Percentiles rank a stretch among this genome's conserved stretches.
These are phyloP conservation scores for Leistus spinibarbis DNA, from an alignment of 2,888 invertebrate species.

Conservation along the genomic window DNA sequence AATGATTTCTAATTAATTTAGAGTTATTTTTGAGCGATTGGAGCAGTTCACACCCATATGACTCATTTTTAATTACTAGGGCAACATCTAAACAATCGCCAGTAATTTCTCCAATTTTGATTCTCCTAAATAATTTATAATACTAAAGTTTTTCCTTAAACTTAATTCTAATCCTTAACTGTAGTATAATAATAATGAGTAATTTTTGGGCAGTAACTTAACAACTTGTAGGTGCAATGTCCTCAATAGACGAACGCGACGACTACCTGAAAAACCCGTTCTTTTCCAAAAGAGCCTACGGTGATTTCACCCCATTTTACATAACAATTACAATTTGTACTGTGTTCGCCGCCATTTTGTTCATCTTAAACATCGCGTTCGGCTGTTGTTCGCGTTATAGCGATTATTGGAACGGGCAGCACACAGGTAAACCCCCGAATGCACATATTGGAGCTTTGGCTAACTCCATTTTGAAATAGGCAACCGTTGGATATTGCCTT, in stretches of 20 bases:
- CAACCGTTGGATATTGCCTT: conserved; percentile 82
- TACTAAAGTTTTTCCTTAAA: too few species aligned
- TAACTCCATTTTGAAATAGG: conserved; percentile 58
- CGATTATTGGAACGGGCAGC: conserved; percentile 81
- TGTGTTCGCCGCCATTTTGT: conserved; percentile 70
- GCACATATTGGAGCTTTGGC: not conserved
- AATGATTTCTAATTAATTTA: too few species aligned
- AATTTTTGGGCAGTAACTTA: not conserved
- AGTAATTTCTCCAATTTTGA: too few species aligned
- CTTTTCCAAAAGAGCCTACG: conserved; percentile 64
- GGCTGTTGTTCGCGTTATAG: conserved; percentile 83
- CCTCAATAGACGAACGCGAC: conserved; percentile 66
- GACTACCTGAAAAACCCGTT: conserved; percentile 68
- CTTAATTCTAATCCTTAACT: not conserved
- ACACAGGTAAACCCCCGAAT: conserved; percentile 74
- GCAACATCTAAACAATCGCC: too few species aligned
- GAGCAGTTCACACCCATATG: too few species aligned
- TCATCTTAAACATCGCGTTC: conserved; percentile 77
- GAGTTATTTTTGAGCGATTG: too few species aligned
- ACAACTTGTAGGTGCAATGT: conserved; percentile 56
- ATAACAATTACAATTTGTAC: conserved; percentile 79
- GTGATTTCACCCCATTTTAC: conserved; percentile 87
- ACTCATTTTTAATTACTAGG: too few species aligned
- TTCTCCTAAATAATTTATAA: too few species aligned
- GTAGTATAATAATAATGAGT: not conserved